Percentiles rank a stretch among this genome's conserved stretches.
These are phyloP conservation scores for Pangasianodon gigas DNA, from an alignment of 2,113 vertebrate genomes.

Conservation along the genomic window DNA sequence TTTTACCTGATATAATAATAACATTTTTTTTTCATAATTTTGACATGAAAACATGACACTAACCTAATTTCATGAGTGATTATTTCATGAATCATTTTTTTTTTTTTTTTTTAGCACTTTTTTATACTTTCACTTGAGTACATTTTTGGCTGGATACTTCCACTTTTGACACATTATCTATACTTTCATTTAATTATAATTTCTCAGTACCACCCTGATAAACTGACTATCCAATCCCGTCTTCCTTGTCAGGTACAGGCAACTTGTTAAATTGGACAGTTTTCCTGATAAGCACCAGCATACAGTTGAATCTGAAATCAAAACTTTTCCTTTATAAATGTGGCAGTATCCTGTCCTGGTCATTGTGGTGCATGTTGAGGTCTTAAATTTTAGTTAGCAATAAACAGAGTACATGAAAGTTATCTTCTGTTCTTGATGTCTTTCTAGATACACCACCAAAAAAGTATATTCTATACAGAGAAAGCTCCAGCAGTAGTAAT, in stretches of 20 bases:
- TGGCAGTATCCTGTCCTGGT: neutral
- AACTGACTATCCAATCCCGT: neutral
- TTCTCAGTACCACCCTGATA: neutral
- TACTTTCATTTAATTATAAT: too few species aligned
- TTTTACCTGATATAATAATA: neutral
- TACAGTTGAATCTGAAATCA: neutral
- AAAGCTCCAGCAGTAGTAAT: slow-evolving; percentile 18
- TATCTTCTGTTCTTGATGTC: neutral
- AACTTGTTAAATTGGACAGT: neutral
- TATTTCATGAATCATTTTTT: too few species aligned
- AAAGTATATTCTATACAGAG: neutral
- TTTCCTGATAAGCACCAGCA: neutral
- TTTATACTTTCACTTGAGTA: neutral
- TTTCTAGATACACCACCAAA: slow-evolving; percentile 7
- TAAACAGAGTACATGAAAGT: neutral
- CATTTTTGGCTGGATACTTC: neutral
- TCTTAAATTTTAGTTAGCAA: too few species aligned
- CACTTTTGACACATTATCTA: neutral
- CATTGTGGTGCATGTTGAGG: too few species aligned
- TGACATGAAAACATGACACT: neutral
- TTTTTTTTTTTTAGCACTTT: neutral
- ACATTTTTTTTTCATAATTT: neutral
- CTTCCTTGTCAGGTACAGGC: neutral
- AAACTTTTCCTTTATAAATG: neutral
- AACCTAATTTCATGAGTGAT: neutral